Base-by-base conservation (phyloP, 2,888 invertebrate species). In the Aelia acuminata region DNA sequence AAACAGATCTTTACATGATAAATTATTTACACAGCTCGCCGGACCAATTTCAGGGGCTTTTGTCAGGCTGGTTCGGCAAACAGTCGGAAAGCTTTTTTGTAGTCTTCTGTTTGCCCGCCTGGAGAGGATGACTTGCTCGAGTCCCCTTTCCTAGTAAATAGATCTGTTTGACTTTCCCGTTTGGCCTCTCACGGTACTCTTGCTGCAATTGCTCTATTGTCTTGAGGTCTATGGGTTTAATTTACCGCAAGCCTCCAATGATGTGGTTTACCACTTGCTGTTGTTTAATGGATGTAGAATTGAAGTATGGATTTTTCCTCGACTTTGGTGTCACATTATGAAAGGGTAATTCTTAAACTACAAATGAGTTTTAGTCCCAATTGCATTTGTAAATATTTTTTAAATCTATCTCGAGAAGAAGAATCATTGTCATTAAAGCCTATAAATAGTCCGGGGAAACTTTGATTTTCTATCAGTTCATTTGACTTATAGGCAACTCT, bases 11-110 rank as follows among this genome's bases (percentile, higher is more conserved):
- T 47, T 47, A 47, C 43, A 43, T 39, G 13, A 47, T 80, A 80
- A 80, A 43, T 80, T 80, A 80, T 80, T 80, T 80, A 80, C 80
- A 80, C 80, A 80, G 43, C 80, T 80, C 43, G 80, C n/a, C 43
- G n/a, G 80, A 80, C 80, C 80, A 80, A 80, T 80, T 80, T 80
- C 43, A 80, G 43, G n/a, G 80, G 80, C 80, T 80, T 75, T 80
- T 80, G 80, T 80, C 80, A 80, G 43, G 3, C 80, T 80, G 11
- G 22, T 43, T 22, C 18, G 4, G 80, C 80, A 80, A 80, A 80
- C 43, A 80, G 80, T 39, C 80, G 80, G 80, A 80, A 80, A 80
- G 80, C 80, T 80, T 80, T 80, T 80, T 80, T 80, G 80, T 80
- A 80, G 80, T 80, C 43, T 47, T 80, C 22, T 80, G 80, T 80